Base-by-base conservation (phyloP, 2,888 invertebrate species). In the Muscina levida region DNA sequence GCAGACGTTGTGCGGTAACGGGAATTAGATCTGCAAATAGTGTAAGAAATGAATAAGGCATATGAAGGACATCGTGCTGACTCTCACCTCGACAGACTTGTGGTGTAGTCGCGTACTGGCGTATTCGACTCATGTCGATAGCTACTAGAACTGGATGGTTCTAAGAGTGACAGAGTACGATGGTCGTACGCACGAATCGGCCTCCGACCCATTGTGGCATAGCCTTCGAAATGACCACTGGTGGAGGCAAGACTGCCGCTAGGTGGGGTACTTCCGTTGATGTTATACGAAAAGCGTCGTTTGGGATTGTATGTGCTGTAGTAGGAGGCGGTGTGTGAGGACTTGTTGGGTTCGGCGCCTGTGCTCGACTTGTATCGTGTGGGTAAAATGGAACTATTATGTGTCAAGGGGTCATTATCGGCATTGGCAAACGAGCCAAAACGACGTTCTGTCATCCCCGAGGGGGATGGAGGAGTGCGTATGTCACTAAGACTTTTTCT, bases 301-400 rank as follows among this genome's bases (percentile, higher is more conserved):
- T 90, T 90, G 3, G 90, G 89, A 82, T 88, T 90, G 75, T 90
- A 90, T 2, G 90, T 90, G 71, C 85, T 89, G 78, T 89, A 90
- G 82, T 89, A 88, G 26, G 62, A 26, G 6, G 57, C 85, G 42
- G 76, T 66, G 11, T 66, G 77, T 5, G 73, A 72, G 1, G 84
- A 39, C 13, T 17, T 57, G 0, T 44, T 57, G 22, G 59, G 26
- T n/a, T 86, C 87, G n/a, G 87, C 86, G 37, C 86, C 86, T 26
- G 85, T 82, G 2, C 85, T 86, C 66, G 85, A 83, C 73, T 88
- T 88, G 68, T 85, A 87, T 3, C 88, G 85, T 22, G 87, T 85
- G 42, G 82, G 76, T 17, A 44, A 22, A 5, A 67, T 66, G 26
- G 83, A 80, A 11, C 39, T 77, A n/a, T n/a, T n/a, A 2, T 82